Evolutionary conservation across 2,797 vertebrate species (phyloP), one percentile per base, ranked within the genome.

Genomic region (Semaprochilodus insignis): DNA sequence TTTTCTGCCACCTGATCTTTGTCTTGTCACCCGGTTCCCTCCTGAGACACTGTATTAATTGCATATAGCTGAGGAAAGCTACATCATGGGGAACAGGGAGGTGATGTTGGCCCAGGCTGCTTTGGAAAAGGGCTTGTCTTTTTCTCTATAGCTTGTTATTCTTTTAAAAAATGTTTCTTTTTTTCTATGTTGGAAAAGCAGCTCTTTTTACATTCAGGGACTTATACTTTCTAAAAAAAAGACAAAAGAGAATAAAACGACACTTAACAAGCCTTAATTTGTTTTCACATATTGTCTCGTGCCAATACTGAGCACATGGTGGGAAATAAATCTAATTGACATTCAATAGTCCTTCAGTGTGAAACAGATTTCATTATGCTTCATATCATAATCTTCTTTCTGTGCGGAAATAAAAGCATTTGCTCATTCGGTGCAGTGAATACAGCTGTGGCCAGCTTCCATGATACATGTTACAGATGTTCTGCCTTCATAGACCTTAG

Each of bases 41-140:
- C 88, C 92, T 92, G 92, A 92, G 93, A 90, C 88, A 90, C 81
- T 91, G 93, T 94, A 95, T 94, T 93, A 92, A 93, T 93, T 91
- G 89, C 90, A 88, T 90, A 90, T 92, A 91, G 90, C 92, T 90
- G 90, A 74, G 81, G 73, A 78, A 78, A 78, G 44, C 31, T 55
- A 73, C 48, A 78, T 27, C 62, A 72, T n/a, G 44, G 78, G 51
- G 48, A 55, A 59, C 60, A 25, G 60, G 31, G 51, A 72, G 51
- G 57, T n/a, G 40, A 69, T 51, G 36, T 57, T 23, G 44, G 19
- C 71, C 8, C 34, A 44, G 21, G 44, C 34, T 15, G 36, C 4
- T 27, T 59, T 6, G 31, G n/a, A 48, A 51, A 7, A 44, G 16
- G 3, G 4, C n/a, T 34, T 52, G 44, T 48, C 13, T 6, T 25